Base-by-base conservation (phyloP, 2,888 invertebrate genomes). In the Smittia sp. region DNA sequence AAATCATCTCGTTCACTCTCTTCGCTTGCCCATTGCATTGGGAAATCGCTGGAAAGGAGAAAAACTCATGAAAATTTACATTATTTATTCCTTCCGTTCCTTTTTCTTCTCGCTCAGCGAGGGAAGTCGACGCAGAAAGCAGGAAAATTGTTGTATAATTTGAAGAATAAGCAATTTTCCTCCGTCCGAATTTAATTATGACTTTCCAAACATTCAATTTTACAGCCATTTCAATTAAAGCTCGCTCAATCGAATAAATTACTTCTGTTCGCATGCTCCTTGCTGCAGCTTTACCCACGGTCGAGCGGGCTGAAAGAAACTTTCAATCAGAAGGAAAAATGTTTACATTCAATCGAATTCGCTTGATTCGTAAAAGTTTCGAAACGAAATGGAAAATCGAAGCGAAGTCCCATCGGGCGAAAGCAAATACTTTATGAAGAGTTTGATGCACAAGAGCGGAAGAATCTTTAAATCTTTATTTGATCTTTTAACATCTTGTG, bases 61-160 rank as follows among this genome's bases (percentile, higher is more conserved):
- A 46, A 46, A 46, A 46, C 15, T 46, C 46, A 46, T 46, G 46
- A 46, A 46, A 46, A 15, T 46, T 46, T 46, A 46, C 46, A 46
- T 46, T 46, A 46, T 46, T 46, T 46, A 46, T 46, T n/a, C n/a
- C 46, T 46, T 46, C 46, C 46, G 46, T n/a, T 46, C 46, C 46
- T 46, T 46, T 46, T 46, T 2, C 46, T 46, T 3, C 46, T 46
- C 46, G 2, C 32, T 46, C n/a, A 11, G 2, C 46, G n/a, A 46
- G 2, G 46, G 46, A 46, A 46, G n/a, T 46, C 15, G 46, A 46
- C 46, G 46, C 46, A 46, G 15, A 46, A 46, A 15, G 13, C 4
- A 46, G 46, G n/a, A 46, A 46, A 46, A 46, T 46, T 46, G 39
- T 39, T 39, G 46, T 46, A 46, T 46, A 46, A 46, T 46, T 46